A percentile compares a stretch with the other conserved stretches of the same genome.
phyloP scores from a whole-genome alignment of 1,140 invertebrate genomes.

The Solenopsis invicta region DNA sequence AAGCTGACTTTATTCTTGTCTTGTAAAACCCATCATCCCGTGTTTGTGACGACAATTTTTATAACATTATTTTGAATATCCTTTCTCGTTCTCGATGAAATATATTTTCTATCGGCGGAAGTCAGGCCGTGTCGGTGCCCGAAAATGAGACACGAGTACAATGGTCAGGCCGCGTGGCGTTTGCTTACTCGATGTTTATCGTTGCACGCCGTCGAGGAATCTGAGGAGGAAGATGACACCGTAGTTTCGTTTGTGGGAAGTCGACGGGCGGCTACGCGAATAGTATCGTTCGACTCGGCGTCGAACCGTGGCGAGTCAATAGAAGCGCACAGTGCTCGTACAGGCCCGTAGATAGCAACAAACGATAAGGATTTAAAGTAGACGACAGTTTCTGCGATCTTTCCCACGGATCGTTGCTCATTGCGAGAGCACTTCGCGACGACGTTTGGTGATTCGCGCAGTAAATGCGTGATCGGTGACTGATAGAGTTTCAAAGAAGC shows the following conservation, averaged over 20 bases:
- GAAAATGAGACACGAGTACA: not conserved
- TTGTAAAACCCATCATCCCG: not conserved
- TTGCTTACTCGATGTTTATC: constrained; percentile 35
- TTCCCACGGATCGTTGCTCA: constrained; percentile 51
- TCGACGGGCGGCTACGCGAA: constrained; percentile 49
- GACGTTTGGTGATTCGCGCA: not conserved
- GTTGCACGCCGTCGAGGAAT: constrained; percentile 56
- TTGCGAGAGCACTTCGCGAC: constrained; percentile 26
- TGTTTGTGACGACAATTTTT: not conserved
- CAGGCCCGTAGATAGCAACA: constrained; percentile 45
- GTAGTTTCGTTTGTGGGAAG: constrained; percentile 55
- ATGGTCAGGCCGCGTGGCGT: not conserved
- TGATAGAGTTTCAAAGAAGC: not conserved
- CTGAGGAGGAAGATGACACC: constrained; percentile 44
- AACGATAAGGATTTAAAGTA: constrained; percentile 53
- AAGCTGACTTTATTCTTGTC: not conserved
- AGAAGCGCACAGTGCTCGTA: constrained; percentile 20
- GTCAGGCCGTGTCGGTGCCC: not conserved
- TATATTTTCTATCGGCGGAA: constrained; percentile 6
- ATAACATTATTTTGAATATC: not conserved
- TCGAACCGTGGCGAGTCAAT: constrained; percentile 51
- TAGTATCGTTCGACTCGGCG: constrained; percentile 49
- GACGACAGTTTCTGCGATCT: constrained; percentile 45
- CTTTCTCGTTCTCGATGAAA: not conserved
- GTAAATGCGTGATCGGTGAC: not conserved